A percentile compares a stretch with the other conserved stretches of the same genome.
Conservation (phyloP, 2,113 vertebrate genomes). For the Chloebia gouldiae region DNA sequence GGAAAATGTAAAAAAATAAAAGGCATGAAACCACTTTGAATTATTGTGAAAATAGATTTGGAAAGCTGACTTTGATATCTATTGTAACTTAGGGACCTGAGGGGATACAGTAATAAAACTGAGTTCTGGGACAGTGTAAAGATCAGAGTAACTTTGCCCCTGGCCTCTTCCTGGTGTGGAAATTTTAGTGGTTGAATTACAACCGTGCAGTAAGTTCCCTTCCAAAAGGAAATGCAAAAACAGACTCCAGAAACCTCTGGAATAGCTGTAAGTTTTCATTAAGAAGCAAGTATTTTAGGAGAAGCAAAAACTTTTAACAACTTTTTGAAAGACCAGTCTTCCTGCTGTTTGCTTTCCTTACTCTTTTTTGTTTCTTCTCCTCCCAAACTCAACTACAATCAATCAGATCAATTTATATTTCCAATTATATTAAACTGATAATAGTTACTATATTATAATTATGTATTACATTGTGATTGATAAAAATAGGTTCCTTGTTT, state of each 20-base stretch:
- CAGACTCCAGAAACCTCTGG: neutral
- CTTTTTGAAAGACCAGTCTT: neutral
- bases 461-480: neutral
- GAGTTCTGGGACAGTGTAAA: neutral
- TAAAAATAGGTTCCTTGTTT: neutral
- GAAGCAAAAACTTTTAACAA: neutral
- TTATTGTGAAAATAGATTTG: conserved; percentile 34
- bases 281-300: neutral
- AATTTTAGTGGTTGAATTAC: conserved; percentile 1
- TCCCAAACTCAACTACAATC: neutral
- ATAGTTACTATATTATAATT: neutral
- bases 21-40: neutral
- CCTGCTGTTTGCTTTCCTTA: neutral
- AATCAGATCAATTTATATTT: neutral
- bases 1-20: neutral
- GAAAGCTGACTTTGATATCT: conserved; percentile 21
- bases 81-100: neutral
- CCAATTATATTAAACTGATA: neutral
- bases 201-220: neutral
- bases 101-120: conserved; percentile 1
- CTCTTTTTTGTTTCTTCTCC: neutral
- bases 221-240: neutral
- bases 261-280: neutral
- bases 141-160: neutral
- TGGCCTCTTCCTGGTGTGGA: neutral